phyloP scores from a whole-genome alignment of 2,797 vertebrate species.

The Kryptolebias ocellatus region DNA sequence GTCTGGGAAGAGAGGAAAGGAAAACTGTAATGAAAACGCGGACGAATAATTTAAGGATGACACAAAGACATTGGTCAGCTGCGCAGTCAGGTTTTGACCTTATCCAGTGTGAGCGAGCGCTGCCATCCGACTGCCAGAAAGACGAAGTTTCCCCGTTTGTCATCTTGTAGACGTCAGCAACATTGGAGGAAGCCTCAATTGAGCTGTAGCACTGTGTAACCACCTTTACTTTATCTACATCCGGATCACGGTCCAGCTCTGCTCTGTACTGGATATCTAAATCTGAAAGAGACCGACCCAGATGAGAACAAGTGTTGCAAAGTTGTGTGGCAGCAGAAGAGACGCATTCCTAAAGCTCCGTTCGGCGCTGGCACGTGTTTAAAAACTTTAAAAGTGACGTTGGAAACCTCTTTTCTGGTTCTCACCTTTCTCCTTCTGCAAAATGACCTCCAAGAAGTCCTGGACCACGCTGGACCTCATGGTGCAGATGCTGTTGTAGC shows the following conservation, averaged over 20 bases:
- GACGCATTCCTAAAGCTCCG: background rate
- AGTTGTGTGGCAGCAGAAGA: background rate
- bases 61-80: background rate
- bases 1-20: constrained; percentile 72
- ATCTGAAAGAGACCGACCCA: constrained; percentile 63
- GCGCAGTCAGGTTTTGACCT: constrained; percentile 70
- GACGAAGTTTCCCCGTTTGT: constrained; percentile 93
- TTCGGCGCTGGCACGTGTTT: background rate
- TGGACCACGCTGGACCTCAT: constrained; percentile 94
- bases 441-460: constrained; percentile 89
- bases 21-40: constrained; percentile 1
- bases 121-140: constrained; percentile 98
- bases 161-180: constrained; percentile 91
- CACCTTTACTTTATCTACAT: constrained; percentile 91
- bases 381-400: background rate
- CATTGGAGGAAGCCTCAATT: constrained; percentile 94
- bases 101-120: constrained; percentile 96
- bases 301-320: background rate
- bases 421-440: constrained; percentile 94
- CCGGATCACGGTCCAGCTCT: constrained; percentile 87
- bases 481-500: constrained; percentile 93
- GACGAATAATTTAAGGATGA: background rate
- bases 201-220: constrained; percentile 92
- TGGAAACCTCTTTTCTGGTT: background rate
- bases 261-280: constrained; percentile 84